These are phyloP conservation scores for Meda fulgida DNA, from an alignment of 2,797 vertebrate species.

Conservation along the genomic window DNA sequence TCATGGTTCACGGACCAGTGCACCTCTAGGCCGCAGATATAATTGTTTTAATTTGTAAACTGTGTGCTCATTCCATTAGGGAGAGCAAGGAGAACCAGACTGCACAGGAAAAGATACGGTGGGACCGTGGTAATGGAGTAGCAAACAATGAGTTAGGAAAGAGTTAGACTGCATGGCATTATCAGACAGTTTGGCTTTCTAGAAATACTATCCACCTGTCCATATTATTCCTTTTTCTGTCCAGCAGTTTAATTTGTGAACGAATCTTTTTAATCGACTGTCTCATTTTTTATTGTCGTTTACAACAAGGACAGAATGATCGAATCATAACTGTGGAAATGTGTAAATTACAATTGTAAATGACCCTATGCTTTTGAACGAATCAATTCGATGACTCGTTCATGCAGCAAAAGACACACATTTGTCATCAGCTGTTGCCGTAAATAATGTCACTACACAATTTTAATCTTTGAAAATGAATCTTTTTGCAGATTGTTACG, in stretches of 20 bases:
- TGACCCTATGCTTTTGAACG: background rate
- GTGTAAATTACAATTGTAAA: background rate
- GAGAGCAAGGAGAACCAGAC: constrained; percentile 42
- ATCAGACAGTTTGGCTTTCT: background rate
- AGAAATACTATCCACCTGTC: background rate
- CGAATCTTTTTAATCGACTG: background rate
- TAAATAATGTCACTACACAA: background rate
- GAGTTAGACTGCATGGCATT: background rate
- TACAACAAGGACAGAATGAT: background rate
- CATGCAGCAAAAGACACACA: background rate
- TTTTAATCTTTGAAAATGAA: background rate
- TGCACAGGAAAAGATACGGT: background rate
- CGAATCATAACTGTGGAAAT: background rate
- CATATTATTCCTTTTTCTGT: background rate
- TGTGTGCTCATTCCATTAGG: constrained; percentile 70
- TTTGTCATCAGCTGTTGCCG: background rate
- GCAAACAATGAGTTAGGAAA: constrained; percentile 6
- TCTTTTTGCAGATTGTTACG: background rate
- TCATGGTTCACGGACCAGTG: constrained; percentile 65
- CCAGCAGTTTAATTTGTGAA: background rate
- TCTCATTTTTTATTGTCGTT: background rate
- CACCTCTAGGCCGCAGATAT: constrained; percentile 68
- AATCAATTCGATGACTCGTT: background rate
- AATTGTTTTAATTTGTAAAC: constrained; percentile 79
- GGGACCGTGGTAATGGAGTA: background rate